Conservation (phyloP, 2,888 invertebrate genomes). For the Flexamia atlantica region DNA sequence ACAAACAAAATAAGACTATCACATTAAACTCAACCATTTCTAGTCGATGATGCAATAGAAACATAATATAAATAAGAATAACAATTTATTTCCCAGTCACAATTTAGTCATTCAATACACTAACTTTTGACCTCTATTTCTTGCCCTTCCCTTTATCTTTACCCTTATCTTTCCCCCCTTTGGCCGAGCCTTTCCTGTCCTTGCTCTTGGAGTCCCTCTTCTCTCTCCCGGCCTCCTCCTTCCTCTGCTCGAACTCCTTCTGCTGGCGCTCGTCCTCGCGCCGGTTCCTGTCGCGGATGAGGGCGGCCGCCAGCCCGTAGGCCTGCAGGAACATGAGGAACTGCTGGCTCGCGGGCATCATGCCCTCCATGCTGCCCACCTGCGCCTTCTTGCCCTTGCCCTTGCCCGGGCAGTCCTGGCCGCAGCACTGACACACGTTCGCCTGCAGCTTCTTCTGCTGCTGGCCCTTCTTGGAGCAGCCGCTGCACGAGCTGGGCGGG, state of each 20-base stretch:
- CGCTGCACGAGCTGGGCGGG: conserved; percentile 2
- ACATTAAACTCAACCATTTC: no score
- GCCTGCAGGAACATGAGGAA: conserved; percentile 58
- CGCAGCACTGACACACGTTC: conserved; percentile 10
- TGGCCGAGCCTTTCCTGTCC: conserved; percentile 16
- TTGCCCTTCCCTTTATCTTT: conserved; percentile 10
- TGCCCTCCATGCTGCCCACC: conserved; percentile 20
- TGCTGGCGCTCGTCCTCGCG: conserved; percentile 47
- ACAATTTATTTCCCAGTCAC: neutral
- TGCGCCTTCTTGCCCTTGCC: conserved; percentile 27
- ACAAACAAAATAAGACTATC: no score
- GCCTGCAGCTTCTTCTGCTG: neutral
- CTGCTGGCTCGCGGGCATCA: conserved; percentile 51
- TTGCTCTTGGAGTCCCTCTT: neutral
- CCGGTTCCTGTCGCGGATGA: conserved; percentile 34
- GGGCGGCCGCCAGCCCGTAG: conserved; percentile 49
- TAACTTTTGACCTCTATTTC: neutral
- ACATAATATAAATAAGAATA: neutral
- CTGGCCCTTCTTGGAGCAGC: neutral
- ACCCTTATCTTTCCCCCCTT: conserved; percentile 22
- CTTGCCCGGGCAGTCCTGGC: neutral
- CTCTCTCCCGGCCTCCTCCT: neutral
- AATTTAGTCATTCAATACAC: neutral
- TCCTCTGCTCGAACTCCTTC: conserved; percentile 32
- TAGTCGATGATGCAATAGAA: no score